A percentile compares a stretch with the other conserved stretches of the same genome.
These are phyloP conservation scores for Cyphomyrmex costatus DNA, from an alignment of 1,140 invertebrate species.

Conservation along the genomic window DNA sequence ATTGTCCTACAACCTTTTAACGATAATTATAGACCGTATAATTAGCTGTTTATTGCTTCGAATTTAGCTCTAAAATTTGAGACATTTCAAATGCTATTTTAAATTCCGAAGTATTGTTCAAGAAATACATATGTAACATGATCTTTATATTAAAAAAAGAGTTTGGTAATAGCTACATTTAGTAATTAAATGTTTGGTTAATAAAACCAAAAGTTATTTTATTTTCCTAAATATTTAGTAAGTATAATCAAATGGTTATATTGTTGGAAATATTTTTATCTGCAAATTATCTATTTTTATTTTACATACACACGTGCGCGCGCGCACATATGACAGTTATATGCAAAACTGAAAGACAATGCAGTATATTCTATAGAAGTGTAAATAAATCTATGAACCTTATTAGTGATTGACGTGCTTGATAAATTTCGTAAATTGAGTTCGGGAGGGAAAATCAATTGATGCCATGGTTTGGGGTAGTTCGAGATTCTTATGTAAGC, in stretches of 20 bases:
- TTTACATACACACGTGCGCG: too few relatives aligned
- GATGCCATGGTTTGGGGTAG: neutral
- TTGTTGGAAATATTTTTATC: neutral
- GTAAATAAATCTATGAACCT: neutral
- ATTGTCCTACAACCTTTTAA: constrained; percentile 36
- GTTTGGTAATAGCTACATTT: too few relatives aligned
- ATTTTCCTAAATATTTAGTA: too few relatives aligned
- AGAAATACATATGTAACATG: neutral
- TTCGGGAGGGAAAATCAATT: constrained; percentile 2
- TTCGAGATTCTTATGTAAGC: constrained; percentile 40
- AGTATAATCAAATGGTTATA: too few relatives aligned
- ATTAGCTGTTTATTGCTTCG: constrained; percentile 20
- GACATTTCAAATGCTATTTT: neutral
- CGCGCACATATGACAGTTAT: too few relatives aligned
- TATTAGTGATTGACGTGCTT: constrained; percentile 17
- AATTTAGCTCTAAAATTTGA: neutral
- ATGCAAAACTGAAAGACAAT: too few relatives aligned
- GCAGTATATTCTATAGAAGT: neutral
- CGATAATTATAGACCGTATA: constrained; percentile 45
- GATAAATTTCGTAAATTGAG: constrained; percentile 30
- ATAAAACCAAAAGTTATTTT: too few relatives aligned
- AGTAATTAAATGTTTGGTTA: too few relatives aligned
- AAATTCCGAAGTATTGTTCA: neutral
- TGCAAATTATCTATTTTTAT: neutral
- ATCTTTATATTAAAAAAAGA: too few relatives aligned